These are phyloP conservation scores for Smittia sp. DNA, from an alignment of 2,888 invertebrate genomes.

Conservation along the genomic window DNA sequence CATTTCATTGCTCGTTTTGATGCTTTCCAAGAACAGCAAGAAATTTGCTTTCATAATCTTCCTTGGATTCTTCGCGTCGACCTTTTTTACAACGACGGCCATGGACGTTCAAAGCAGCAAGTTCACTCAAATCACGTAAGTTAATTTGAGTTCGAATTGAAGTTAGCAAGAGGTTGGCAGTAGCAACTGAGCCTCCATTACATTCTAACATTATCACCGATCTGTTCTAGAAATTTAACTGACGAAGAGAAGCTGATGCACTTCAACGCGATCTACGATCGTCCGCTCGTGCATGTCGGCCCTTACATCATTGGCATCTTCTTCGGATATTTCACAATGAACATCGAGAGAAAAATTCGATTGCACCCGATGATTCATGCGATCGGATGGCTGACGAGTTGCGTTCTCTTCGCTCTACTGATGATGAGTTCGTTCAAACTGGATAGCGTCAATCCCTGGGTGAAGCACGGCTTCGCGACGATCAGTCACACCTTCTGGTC, in stretches of 20 bases:
- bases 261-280: constrained; percentile 67
- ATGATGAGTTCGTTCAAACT: constrained; percentile 45
- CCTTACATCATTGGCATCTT: constrained; percentile 73
- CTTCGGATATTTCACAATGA: constrained; percentile 69
- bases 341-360: constrained; percentile 56
- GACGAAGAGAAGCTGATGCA: constrained; percentile 61
- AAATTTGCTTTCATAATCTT: constrained; percentile 50
- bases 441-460: constrained; percentile 42
- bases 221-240: constrained; percentile 28
- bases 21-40: constrained; percentile 57
- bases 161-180: neutral
- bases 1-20: constrained; percentile 63
- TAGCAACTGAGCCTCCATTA: too few relatives aligned
- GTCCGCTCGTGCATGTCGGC: constrained; percentile 70
- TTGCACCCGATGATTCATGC: constrained; percentile 45
- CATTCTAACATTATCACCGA: constrained; percentile 33
- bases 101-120: neutral
- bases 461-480: constrained; percentile 49
- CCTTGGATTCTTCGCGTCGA: constrained; percentile 52
- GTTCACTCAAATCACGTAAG: constrained; percentile 7
- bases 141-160: neutral
- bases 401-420: constrained; percentile 44
- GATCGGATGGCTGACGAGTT: constrained; percentile 46
- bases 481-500: constrained; percentile 55
- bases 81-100: constrained; percentile 55